Base-by-base conservation (phyloP, 2,888 invertebrate genomes). In the Eremobia ochroleuca region DNA sequence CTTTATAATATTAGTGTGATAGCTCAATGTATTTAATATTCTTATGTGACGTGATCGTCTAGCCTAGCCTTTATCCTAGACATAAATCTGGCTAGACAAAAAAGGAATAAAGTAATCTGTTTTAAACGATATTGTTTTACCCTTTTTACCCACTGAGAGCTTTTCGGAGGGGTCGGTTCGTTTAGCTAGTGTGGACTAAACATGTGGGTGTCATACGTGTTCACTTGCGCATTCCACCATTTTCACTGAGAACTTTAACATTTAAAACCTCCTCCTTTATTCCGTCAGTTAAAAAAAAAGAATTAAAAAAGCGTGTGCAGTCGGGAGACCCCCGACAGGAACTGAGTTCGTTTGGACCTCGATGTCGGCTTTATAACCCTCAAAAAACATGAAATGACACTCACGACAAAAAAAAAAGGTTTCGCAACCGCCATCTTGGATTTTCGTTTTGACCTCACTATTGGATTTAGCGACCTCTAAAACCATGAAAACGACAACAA, bases 101-200 rank as follows among this genome's bases (percentile, higher is more conserved):
- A 62, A 62, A 62, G n/a, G 15, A 21, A 80, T 46, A 46, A 62
- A 71, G 80, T 62, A 80, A 55, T 62, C 15, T 71, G 52, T 46
- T 71, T 70, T 80, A 77, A 71, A 71, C 61, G 71, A 80, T 80
- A 80, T 80, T 70, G 61, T 77, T 62, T 79, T 28, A 77, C 80
- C 77, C 70, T 79, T 77, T 69, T 28, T 61, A 62, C 34, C 28
- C 34, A 6, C 8, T n/a, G 80, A 70, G 1, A 28, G 49, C 13
- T 52, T 67, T 52, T 52, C 5, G 13, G 52, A 9, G 18, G 28
- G 40, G 13, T 18, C 13, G n/a, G 37, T n/a, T 40, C 21, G 40
- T 70, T 61, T 49, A 18, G 31, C 21, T 46, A 74, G 31, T 46
- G 21, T 15, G 28, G 31, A 61, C 40, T 18, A 28, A 55, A 58